These are phyloP conservation scores for Lapara coniferarum DNA, from an alignment of 2,888 invertebrate genomes.

Conservation along the genomic window DNA sequence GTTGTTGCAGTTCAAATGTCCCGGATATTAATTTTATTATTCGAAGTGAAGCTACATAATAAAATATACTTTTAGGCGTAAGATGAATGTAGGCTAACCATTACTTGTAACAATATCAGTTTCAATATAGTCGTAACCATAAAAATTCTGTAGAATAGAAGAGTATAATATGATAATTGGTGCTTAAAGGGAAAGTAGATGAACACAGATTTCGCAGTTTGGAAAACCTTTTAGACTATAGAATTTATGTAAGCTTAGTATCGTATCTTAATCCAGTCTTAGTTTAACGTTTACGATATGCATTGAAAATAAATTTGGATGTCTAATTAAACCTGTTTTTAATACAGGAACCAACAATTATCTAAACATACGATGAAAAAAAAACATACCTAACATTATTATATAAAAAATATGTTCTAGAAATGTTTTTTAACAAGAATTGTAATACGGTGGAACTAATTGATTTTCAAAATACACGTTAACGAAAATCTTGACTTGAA, in stretches of 20 bases:
- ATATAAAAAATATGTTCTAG: not conserved
- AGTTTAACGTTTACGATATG: not conserved
- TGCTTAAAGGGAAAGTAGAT: no score
- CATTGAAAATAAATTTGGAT: not conserved
- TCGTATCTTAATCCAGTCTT: no score
- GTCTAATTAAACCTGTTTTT: not conserved
- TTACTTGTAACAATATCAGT: no score
- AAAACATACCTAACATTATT: not conserved
- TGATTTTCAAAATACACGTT: not conserved
- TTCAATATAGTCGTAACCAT: no score
- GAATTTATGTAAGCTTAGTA: no score
- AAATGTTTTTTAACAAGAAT: constrained; percentile 10
- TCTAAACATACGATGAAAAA: not conserved
- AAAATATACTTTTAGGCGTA: no score
- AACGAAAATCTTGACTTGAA: not conserved
- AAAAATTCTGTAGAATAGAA: no score
- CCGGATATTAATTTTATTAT: not conserved
- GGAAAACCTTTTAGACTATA: no score
- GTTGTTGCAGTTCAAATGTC: not conserved
- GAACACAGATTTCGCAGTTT: no score
- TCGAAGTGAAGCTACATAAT: not conserved
- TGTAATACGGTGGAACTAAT: not conserved
- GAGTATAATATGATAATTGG: no score
- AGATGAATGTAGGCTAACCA: no score
- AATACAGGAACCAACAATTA: not conserved